phyloP scores from a whole-genome alignment of 2,797 vertebrate species.

The Xenentodon cancila region DNA sequence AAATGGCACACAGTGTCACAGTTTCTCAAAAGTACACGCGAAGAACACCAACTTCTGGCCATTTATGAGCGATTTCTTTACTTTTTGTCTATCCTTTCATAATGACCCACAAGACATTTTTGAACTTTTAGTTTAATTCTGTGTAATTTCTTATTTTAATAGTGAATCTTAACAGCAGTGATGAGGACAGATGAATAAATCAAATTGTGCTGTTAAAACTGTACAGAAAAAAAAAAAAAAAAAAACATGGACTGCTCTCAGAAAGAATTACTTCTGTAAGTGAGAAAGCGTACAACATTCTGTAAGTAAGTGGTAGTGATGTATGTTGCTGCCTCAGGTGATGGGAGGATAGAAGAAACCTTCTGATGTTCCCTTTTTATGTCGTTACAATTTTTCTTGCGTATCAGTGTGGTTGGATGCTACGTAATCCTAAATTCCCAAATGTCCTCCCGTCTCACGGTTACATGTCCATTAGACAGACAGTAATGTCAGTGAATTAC shows the following conservation, averaged over 20 bases:
- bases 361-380: constrained; percentile 16
- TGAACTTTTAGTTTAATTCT: too few species aligned
- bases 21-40: constrained; percentile 19
- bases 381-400: constrained; percentile 33
- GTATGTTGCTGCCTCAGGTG: too few species aligned
- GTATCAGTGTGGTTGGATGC: constrained; percentile 26
- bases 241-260: too few species aligned
- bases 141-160: too few species aligned
- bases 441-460: constrained; percentile 51
- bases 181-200: not conserved
- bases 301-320: too few species aligned
- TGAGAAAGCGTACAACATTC: too few species aligned
- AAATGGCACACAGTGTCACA: constrained; percentile 46
- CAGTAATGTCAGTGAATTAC: constrained; percentile 75
- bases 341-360: too few species aligned
- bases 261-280: too few species aligned
- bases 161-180: not conserved
- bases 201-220: not conserved
- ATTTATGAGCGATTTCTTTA: not conserved
- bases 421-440: constrained; percentile 51
- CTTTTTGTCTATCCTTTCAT: too few species aligned
- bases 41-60: too few species aligned
- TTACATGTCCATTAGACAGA: constrained; percentile 60
- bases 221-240: constrained; percentile 8
- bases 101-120: too few species aligned